Base-by-base conservation (phyloP, 2,888 invertebrate genomes). In the Drosophila austrosaltans region DNA sequence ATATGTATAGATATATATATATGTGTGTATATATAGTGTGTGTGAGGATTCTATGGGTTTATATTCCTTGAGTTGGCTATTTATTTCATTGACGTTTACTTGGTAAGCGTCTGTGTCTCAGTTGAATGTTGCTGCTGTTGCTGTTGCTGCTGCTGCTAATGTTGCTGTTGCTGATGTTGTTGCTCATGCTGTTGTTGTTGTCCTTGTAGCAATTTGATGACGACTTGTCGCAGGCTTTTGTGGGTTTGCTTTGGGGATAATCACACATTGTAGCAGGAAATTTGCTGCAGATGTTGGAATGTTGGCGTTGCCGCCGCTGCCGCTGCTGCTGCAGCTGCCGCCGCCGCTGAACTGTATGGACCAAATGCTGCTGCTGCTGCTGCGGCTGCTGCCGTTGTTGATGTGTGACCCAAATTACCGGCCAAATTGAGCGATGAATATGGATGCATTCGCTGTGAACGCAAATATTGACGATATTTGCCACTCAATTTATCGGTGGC, bases 241-340 rank as follows among this genome's bases (percentile, higher is more conserved):
- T 20, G 25, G 32, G 25, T 74, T 65, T 56, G 16, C 44, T 53
- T 63, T 68, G 39, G 44, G 42, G 42, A 63, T 75, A 92, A 94
- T 94, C 94, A 94, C 93, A 94, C 94, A 91, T 94, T 94, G 87
- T 94, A 94, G 92, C 94, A 94, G 82, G 93, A 93, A 90, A 94
- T 94, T 92, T 94, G 94, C 79, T 89, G 90, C 82, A 90, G 86
- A 81, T 90, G 94, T 81, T 94, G 94, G 91, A 94, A 92, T 89
- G 91, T 90, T 79, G 91, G 89, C 80, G 91, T 90, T 59, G 88
- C 79, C 63, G 89, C 77, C n/a, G 79, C 83, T 59, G 87, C 48
- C 48, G 48, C 48, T 48, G 48, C 42, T 42, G 42, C 48, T 10
- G 48, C 48, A 48, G 48, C 48, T 25, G 48, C 82, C 10, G 90